phyloP scores from a whole-genome alignment of 2,113 vertebrate genomes.

The Rhinolophus sinicus region DNA sequence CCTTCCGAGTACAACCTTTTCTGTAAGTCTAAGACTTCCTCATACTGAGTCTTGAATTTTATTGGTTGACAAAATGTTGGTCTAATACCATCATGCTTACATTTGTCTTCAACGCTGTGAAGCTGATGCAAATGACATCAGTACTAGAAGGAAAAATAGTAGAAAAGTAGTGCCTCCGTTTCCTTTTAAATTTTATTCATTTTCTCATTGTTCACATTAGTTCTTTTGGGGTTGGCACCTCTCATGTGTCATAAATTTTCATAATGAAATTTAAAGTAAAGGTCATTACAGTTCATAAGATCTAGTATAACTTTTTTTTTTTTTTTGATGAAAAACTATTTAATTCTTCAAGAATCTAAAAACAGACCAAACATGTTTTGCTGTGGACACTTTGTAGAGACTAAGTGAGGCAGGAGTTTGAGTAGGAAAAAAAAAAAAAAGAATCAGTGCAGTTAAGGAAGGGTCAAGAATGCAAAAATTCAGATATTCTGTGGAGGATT shows the following conservation, averaged over 20 bases:
- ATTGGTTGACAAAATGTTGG: neutral
- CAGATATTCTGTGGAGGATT: constrained; percentile 85
- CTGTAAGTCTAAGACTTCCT: neutral
- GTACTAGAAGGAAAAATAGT: neutral
- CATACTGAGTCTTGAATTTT: neutral
- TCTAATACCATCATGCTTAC: neutral
- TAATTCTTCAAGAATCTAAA: constrained; percentile 85
- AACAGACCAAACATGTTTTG: constrained; percentile 78
- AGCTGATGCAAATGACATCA: neutral
- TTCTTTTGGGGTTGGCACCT: neutral
- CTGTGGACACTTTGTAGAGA: constrained; percentile 80
- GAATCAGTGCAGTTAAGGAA: constrained; percentile 84
- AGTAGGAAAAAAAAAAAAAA: constrained; percentile 60
- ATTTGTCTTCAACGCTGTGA: neutral
- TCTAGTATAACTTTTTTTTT: neutral
- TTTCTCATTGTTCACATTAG: neutral
- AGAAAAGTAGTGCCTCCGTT: neutral
- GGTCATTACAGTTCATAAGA: neutral
- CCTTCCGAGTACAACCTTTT: neutral
- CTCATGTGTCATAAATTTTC: neutral
- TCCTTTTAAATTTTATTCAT: neutral
- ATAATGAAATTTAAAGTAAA: neutral
- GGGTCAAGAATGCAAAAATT: constrained; percentile 85
- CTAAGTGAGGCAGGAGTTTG: constrained; percentile 64
- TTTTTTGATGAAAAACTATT: constrained; percentile 80